A percentile compares a stretch with the other conserved stretches of the same genome.
These are phyloP conservation scores for Meandrusa payeni DNA, from an alignment of 2,888 invertebrate species.

Conservation along the genomic window DNA sequence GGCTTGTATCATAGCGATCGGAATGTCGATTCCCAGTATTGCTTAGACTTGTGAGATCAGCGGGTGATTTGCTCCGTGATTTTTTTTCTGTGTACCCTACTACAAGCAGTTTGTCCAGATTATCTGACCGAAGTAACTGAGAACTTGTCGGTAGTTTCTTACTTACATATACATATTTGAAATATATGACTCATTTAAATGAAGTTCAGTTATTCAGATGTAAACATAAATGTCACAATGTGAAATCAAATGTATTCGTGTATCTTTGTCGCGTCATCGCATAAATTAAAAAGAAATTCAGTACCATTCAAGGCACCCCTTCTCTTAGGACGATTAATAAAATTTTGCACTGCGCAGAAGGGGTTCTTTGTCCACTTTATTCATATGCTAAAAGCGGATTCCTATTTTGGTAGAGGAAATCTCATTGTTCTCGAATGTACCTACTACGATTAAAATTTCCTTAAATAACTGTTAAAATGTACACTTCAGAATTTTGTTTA, in stretches of 20 bases:
- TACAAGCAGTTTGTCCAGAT: too few species aligned
- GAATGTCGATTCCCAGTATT: too few species aligned
- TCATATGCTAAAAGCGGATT: conserved; percentile 71
- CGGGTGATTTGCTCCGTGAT: too few species aligned
- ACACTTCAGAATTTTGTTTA: too few species aligned
- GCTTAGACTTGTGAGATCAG: too few species aligned
- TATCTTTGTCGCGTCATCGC: conserved; percentile 17
- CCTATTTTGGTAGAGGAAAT: conserved; percentile 53
- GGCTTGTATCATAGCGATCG: too few species aligned
- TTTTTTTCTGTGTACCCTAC: too few species aligned
- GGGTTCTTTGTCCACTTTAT: conserved; percentile 70
- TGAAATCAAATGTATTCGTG: conserved; percentile 11
- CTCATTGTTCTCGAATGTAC: conserved; percentile 55
- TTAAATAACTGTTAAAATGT: conserved; percentile 12
- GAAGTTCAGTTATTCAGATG: too few species aligned
- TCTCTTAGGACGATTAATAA: conserved; percentile 55
- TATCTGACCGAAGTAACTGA: too few species aligned
- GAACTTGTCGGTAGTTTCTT: too few species aligned
- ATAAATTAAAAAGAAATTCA: conserved; percentile 25
- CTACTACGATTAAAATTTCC: conserved; percentile 3
- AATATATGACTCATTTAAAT: too few species aligned
- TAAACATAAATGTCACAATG: neutral
- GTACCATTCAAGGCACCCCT: conserved; percentile 29
- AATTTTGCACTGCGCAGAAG: conserved; percentile 54
- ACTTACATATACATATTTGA: too few species aligned